Evolutionary conservation across 2,113 vertebrate species (phyloP).

Genomic region (Ondatra zibethicus): DNA sequence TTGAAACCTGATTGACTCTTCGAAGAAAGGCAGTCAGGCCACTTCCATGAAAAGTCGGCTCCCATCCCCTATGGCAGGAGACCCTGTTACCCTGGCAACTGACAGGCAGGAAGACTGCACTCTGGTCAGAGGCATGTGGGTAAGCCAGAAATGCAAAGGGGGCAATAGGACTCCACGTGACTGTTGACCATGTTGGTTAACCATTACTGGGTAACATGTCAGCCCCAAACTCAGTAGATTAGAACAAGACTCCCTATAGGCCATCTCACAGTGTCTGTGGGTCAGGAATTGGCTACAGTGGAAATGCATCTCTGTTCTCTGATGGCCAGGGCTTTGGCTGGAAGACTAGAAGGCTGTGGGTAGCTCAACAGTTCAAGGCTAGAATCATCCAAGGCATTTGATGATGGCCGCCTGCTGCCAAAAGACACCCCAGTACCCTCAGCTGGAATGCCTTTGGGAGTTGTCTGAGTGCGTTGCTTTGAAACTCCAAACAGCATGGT

Average conservation of each 20-base stretch:
- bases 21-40: not conserved
- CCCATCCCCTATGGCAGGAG: not conserved
- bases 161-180: not conserved
- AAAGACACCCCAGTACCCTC: not conserved
- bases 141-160: not conserved
- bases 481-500: not conserved
- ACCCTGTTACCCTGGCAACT: conserved; percentile 54
- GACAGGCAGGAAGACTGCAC: not conserved
- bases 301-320: not conserved
- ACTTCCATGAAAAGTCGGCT: not conserved
- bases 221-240: not conserved
- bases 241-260: not conserved
- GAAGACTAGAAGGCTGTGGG: not conserved
- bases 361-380: not conserved
- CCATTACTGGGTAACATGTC: not conserved
- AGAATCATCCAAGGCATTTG: not conserved
- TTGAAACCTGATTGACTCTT: not conserved
- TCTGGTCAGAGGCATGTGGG: not conserved
- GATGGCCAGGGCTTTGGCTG: not conserved
- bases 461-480: not conserved
- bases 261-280: not conserved
- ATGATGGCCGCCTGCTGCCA: rapidly evolving
- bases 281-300: not conserved
- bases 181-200: rapidly evolving
- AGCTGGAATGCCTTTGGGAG: not conserved